phyloP scores from a whole-genome alignment of 2,797 vertebrate species.

The Hippocampus kuda region DNA sequence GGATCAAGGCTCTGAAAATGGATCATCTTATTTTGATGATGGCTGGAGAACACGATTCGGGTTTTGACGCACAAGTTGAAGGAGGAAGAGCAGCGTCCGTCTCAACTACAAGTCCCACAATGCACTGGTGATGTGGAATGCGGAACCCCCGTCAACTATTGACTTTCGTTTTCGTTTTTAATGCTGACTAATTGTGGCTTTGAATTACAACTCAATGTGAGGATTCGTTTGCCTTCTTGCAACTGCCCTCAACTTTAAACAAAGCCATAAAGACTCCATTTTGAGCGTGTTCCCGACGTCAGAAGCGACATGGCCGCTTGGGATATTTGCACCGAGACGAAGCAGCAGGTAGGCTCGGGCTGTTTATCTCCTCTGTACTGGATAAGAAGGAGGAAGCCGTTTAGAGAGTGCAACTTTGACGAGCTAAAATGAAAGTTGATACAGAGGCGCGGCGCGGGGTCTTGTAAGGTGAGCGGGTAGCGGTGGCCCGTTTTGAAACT shows the following conservation, averaged over 20 bases:
- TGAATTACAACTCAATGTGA: conserved; percentile 15
- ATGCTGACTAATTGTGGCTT: conserved; percentile 55
- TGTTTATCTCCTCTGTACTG: neutral
- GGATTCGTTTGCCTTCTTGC: neutral
- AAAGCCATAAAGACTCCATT: neutral
- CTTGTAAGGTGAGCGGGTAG: neutral
- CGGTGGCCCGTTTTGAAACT: neutral
- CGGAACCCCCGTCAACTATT: conserved; percentile 38
- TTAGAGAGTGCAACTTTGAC: too few species aligned
- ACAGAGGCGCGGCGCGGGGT: neutral
- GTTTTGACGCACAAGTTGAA: neutral
- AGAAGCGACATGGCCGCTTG: conserved; percentile 56
- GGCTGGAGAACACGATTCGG: too few species aligned
- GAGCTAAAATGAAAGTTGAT: neutral
- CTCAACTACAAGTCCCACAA: conserved; percentile 49
- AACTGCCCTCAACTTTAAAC: neutral
- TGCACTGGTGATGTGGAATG: conserved; percentile 5
- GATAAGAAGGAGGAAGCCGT: too few species aligned
- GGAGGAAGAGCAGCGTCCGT: neutral
- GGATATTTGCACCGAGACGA: conserved; percentile 54
- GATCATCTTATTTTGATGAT: too few species aligned
- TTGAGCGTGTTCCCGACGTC: neutral
- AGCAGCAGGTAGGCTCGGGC: conserved; percentile 61
- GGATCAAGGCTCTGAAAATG: too few species aligned
- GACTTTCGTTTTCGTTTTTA: conserved; percentile 70